Percentiles rank a stretch among this genome's conserved stretches.
These are phyloP conservation scores for Gyps fulvus DNA, from an alignment of 2,113 vertebrate genomes.

Conservation along the genomic window DNA sequence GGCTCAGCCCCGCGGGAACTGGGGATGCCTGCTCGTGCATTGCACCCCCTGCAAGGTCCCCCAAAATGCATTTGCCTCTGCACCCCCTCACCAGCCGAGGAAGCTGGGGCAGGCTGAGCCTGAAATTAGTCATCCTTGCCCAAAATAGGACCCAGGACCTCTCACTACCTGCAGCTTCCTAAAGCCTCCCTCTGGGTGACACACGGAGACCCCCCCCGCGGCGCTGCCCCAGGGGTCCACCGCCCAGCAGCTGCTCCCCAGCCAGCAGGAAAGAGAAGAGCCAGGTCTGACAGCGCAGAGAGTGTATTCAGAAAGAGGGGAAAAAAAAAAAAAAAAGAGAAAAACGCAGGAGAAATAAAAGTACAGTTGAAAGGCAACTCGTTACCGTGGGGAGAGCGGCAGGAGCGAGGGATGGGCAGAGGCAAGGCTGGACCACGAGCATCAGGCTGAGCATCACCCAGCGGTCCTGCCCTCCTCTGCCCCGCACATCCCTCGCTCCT, in stretches of 20 bases:
- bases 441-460: neutral
- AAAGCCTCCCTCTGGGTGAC: neutral
- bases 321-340: fast-evolving
- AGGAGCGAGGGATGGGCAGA: fast-evolving
- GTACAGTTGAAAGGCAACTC: slow-evolving; percentile 8
- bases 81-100: fast-evolving
- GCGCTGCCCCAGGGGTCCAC: fast-evolving
- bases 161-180: neutral
- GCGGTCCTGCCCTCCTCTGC: neutral
- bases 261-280: slow-evolving; percentile 16
- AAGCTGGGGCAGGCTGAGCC: neutral
- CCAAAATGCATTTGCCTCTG: neutral
- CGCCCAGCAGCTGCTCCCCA: neutral
- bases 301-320: slow-evolving; percentile 37
- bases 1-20: neutral
- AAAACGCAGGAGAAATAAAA: neutral
- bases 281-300: neutral
- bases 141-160: neutral
- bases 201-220: neutral
- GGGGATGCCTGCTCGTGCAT: neutral
- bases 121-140: neutral
- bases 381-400: fast-evolving
- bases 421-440: neutral
- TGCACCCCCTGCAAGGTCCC: neutral
- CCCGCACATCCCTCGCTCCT: neutral